These are phyloP conservation scores for Stichopus horrens DNA, from an alignment of 53 echinoderm and acorn worm genomes.

Conservation along the genomic window DNA sequence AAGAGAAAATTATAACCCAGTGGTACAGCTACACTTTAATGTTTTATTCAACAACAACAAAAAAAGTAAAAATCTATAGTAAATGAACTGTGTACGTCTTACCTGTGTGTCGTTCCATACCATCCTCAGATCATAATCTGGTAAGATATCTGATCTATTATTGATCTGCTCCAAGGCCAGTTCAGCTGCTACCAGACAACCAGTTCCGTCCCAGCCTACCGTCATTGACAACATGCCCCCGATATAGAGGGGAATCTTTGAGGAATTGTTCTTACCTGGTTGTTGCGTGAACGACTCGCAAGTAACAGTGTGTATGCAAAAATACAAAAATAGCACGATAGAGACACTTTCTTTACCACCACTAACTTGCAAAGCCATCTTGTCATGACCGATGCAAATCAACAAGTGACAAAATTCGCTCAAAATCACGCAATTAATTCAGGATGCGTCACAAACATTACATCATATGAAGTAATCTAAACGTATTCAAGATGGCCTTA, in stretches of 20 bases:
- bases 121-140: conserved; percentile 17
- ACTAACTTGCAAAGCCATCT: too few species aligned
- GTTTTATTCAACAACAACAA: background rate
- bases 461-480: too few species aligned
- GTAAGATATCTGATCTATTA: conserved; percentile 18
- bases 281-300: background rate
- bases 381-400: too few species aligned
- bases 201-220: conserved; percentile 30
- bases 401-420: too few species aligned
- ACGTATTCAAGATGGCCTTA: too few species aligned
- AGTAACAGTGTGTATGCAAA: background rate
- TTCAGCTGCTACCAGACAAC: conserved; percentile 28
- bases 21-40: background rate
- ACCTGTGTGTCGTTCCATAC: conserved; percentile 14
- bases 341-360: too few species aligned
- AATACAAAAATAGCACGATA: too few species aligned
- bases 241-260: conserved; percentile 9
- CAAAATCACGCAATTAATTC: too few species aligned
- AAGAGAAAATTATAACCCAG: background rate
- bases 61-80: background rate
- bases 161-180: conserved; percentile 17
- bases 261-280: background rate
- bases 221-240: conserved; percentile 23
- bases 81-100: background rate
- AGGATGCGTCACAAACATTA: too few species aligned